These are phyloP conservation scores for Artemia sinica DNA, from an alignment of 2,888 invertebrate species.

Conservation along the genomic window DNA sequence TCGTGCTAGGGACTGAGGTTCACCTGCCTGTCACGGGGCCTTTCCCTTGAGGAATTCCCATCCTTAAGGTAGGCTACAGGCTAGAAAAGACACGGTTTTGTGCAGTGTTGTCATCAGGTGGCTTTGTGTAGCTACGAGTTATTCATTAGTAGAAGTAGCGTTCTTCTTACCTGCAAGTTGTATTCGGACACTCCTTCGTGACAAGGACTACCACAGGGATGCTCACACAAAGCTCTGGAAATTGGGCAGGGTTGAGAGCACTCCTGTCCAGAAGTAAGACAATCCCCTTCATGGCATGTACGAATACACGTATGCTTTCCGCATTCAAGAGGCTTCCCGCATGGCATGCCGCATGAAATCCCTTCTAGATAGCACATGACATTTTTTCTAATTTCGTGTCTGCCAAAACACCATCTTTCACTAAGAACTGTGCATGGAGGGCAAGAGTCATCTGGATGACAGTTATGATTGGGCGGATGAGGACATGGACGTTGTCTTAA, in stretches of 20 bases:
- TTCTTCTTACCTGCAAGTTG: conserved; percentile 46
- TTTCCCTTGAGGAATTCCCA: too few relatives aligned
- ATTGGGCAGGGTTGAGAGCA: conserved; percentile 65
- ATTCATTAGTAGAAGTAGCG: too few relatives aligned
- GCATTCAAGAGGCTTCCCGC: conserved; percentile 60
- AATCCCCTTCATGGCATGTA: conserved; percentile 57
- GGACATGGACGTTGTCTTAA: conserved; percentile 53
- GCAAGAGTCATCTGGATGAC: conserved; percentile 53
- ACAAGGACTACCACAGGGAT: conserved; percentile 66
- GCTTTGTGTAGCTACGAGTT: too few relatives aligned
- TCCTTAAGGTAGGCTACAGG: too few relatives aligned
- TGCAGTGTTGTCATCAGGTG: too few relatives aligned
- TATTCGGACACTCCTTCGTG: conserved; percentile 57
- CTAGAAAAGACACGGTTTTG: too few relatives aligned
- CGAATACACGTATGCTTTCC: conserved; percentile 65
- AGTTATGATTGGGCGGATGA: conserved; percentile 65
- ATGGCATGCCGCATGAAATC: conserved; percentile 77
- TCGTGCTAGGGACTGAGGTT: too few relatives aligned
- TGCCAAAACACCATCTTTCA: conserved; percentile 63
- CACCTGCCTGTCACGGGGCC: too few relatives aligned
- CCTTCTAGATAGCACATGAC: conserved; percentile 71
- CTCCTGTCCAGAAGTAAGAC: conserved; percentile 40
- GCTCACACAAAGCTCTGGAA: conserved; percentile 53
- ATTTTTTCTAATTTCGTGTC: conserved; percentile 61
- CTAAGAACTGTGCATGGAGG: conserved; percentile 74